These are phyloP conservation scores for Lucinisca nassula DNA, from an alignment of 2,888 invertebrate species.

Conservation along the genomic window DNA sequence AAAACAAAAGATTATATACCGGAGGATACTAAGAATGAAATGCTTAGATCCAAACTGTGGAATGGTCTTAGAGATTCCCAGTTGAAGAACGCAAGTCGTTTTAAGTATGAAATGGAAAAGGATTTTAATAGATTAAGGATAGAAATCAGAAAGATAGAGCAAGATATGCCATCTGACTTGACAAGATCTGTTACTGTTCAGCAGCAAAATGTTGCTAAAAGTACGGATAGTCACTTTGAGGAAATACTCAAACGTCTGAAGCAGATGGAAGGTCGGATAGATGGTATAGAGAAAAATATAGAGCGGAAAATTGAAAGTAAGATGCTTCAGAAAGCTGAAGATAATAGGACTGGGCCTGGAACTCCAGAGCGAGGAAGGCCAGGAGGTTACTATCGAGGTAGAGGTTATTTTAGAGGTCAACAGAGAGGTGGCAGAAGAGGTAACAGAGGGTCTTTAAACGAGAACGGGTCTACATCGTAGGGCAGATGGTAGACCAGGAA, in stretches of 20 bases:
- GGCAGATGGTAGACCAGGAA: not conserved
- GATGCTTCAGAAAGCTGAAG: not conserved
- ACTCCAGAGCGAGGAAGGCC: not conserved
- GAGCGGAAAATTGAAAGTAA: not conserved
- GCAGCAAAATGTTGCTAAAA: not conserved
- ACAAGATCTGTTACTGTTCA: too few species aligned
- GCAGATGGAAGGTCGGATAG: not conserved
- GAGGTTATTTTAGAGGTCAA: not conserved
- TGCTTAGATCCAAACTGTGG: not conserved
- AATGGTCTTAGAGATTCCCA: not conserved
- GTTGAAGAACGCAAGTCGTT: not conserved
- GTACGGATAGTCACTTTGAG: not conserved
- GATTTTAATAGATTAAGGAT: not conserved
- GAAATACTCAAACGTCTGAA: not conserved
- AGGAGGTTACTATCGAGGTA: not conserved
- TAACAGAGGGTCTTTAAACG: not conserved
- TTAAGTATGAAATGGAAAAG: not conserved
- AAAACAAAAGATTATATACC: constrained; percentile 8
- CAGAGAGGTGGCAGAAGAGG: too few species aligned
- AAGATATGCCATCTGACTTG: not conserved
- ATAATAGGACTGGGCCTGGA: not conserved
- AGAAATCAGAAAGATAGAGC: not conserved
- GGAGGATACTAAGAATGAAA: not conserved
- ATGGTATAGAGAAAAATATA: not conserved
- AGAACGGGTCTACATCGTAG: not conserved